phyloP scores from a whole-genome alignment of 2,113 vertebrate genomes.

The Rafetus swinhoei region DNA sequence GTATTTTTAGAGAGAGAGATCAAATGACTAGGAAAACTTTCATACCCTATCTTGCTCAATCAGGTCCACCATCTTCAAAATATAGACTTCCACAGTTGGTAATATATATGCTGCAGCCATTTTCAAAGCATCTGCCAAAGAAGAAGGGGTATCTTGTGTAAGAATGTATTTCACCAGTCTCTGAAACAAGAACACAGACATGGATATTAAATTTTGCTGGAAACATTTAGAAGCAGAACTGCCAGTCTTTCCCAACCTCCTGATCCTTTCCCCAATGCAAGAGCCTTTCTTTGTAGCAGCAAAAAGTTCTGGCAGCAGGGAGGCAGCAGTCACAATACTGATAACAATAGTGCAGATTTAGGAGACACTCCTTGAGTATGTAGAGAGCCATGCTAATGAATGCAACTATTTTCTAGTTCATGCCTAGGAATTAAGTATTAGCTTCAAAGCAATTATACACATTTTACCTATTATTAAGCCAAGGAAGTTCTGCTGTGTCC shows the following conservation, averaged over 20 bases:
- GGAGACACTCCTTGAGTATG: not conserved
- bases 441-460: too few species aligned
- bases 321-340: not conserved
- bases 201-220: not conserved
- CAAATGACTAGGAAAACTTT: not conserved
- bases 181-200: slow-evolving; percentile 71
- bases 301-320: not conserved
- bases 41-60: slow-evolving; percentile 85
- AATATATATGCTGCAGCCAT: slow-evolving; percentile 87
- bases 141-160: slow-evolving; percentile 87
- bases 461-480: too few species aligned
- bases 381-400: not conserved
- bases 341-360: not conserved
- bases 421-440: too few species aligned
- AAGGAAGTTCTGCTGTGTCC: too few species aligned
- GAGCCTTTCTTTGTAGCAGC: not conserved
- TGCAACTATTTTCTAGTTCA: too few species aligned
- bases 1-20: not conserved
- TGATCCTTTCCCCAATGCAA: not conserved
- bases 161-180: slow-evolving; percentile 90
- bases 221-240: not conserved
- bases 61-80: slow-evolving; percentile 86
- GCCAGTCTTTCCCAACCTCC: not conserved
- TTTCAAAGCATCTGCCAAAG: slow-evolving; percentile 90
- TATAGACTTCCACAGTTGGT: slow-evolving; percentile 84